A percentile compares a stretch with the other conserved stretches of the same genome.
Conservation (phyloP, 2,797 vertebrate species). For the Galago senegalensis region DNA sequence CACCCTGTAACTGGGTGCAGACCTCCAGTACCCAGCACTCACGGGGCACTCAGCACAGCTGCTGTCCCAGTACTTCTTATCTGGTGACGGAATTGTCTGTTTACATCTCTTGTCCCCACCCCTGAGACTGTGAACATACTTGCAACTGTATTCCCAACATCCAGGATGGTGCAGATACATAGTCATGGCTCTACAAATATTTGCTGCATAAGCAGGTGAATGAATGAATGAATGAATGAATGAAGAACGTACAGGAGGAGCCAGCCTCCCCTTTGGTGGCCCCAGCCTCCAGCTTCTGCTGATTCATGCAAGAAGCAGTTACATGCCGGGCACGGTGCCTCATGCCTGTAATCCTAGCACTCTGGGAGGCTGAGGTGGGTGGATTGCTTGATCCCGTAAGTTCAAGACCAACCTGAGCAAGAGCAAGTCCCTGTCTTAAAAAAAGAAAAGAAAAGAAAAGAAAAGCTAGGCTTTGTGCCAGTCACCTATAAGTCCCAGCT, state of each 20-base stretch:
- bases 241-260: too few relatives aligned
- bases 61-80: background rate
- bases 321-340: too few relatives aligned
- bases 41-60: fast-evolving
- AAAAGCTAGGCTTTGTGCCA: too few relatives aligned
- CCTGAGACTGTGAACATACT: background rate
- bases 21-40: background rate
- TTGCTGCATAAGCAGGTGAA: background rate
- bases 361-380: too few relatives aligned
- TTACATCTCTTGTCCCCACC: background rate
- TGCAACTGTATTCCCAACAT: background rate
- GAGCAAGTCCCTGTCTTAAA: too few relatives aligned
- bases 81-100: background rate
- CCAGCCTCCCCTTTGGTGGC: background rate
- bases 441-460: too few relatives aligned
- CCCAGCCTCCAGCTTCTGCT: background rate
- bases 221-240: background rate
- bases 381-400: too few relatives aligned
- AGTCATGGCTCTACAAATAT: background rate
- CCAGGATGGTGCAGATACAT: background rate
- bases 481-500: too few relatives aligned
- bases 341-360: too few relatives aligned
- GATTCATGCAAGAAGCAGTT: fast-evolving
- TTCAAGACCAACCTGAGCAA: too few relatives aligned
- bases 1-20: background rate